Evolutionary conservation across 2,113 vertebrate species (phyloP).

Genomic region (Ictalurus furcatus): DNA sequence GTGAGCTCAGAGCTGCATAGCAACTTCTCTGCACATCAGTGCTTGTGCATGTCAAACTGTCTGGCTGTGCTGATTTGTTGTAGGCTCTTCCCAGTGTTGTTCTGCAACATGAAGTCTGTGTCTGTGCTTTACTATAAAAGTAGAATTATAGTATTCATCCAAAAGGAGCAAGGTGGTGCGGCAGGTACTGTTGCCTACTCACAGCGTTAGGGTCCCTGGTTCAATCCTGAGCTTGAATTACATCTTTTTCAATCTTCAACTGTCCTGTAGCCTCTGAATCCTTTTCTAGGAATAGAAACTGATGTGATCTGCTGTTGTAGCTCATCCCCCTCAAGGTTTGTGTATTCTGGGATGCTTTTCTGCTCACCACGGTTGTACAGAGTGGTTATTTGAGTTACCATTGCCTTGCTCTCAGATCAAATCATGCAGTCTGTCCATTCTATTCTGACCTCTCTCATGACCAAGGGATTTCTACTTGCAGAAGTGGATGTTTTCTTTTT

Average conservation of each 20-base stretch:
- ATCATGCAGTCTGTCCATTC: not conserved
- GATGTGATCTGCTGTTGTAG: not conserved
- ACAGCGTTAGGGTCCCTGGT: not conserved
- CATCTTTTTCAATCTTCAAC: not conserved
- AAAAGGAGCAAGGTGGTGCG: not conserved
- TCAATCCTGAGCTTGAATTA: not conserved
- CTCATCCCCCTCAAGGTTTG: not conserved
- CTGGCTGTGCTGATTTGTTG: slow-evolving; percentile 16
- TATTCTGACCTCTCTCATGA: not conserved
- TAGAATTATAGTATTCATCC: not conserved
- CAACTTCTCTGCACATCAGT: slow-evolving; percentile 7
- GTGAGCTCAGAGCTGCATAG: not conserved
- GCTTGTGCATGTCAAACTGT: not conserved
- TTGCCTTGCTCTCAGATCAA: not conserved
- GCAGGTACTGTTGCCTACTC: not conserved
- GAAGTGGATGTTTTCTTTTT: not conserved
- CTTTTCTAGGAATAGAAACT: not conserved
- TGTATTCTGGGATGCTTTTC: not conserved
- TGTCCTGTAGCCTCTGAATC: not conserved
- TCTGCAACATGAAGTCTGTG: not conserved
- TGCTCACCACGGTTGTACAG: not conserved
- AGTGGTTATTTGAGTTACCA: not conserved
- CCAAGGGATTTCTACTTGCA: not conserved
- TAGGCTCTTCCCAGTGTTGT: slow-evolving; percentile 3
- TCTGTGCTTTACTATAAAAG: not conserved